Conservation (phyloP, 2,888 invertebrate genomes). For the Dolichopus griseipennis region DNA sequence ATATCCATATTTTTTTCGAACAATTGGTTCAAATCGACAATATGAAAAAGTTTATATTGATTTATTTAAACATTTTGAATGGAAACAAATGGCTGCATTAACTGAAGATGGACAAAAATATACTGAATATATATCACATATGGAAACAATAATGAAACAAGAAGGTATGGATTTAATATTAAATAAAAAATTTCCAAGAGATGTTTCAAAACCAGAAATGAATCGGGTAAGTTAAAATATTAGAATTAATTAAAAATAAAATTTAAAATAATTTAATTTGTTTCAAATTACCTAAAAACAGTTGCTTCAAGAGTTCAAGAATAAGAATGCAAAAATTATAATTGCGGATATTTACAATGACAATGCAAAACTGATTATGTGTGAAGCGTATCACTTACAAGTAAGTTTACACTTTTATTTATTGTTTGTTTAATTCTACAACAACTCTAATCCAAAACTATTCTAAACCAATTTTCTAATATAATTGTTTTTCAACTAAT, state of each 20-base stretch:
- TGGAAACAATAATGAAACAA: constrained; percentile 56
- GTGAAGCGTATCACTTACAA: constrained; percentile 54
- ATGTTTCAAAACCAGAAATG: constrained; percentile 48
- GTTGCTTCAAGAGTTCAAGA: constrained; percentile 57
- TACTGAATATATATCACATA: constrained; percentile 63
- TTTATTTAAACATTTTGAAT: constrained; percentile 52
- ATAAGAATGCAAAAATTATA: constrained; percentile 62
- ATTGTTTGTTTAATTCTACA: too few species aligned
- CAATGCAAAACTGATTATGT: constrained; percentile 67
- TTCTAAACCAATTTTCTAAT: too few species aligned
- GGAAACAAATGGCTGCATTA: constrained; percentile 65
- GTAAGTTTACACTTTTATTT: constrained; percentile 22
- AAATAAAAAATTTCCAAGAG: constrained; percentile 60
- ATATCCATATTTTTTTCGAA: constrained; percentile 71
- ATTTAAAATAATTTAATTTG: not conserved
- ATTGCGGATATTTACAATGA: constrained; percentile 71
- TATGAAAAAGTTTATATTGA: constrained; percentile 51
- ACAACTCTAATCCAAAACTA: too few species aligned
- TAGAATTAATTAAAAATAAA: not conserved
- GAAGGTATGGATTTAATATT: constrained; percentile 56
- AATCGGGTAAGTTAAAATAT: constrained; percentile 44
- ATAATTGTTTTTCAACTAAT: constrained; percentile 28
- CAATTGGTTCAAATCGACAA: constrained; percentile 67
- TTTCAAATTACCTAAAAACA: constrained; percentile 33
- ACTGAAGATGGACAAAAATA: constrained; percentile 74